A percentile compares a stretch with the other conserved stretches of the same genome.
phyloP scores from a whole-genome alignment of 2,888 invertebrate species.

The Drosophila maculinotata region DNA sequence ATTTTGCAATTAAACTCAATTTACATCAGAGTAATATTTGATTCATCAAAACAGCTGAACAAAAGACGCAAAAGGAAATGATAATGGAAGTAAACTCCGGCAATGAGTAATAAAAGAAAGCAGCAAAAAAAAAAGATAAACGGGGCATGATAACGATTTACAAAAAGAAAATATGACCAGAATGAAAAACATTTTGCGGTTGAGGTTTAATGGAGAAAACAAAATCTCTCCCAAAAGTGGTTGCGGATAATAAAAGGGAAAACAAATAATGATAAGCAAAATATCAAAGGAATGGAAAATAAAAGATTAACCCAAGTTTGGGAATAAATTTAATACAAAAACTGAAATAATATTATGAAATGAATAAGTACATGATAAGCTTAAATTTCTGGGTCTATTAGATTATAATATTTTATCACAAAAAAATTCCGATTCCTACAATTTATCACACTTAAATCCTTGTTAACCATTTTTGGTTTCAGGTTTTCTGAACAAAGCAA shows the following conservation, averaged over 20 bases:
- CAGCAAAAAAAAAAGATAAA: not conserved
- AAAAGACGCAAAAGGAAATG: not conserved
- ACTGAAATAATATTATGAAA: no score
- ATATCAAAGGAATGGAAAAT: not conserved
- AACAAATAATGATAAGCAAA: not conserved
- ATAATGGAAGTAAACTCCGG: no score
- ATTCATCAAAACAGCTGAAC: not conserved
- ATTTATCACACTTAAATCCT: not conserved
- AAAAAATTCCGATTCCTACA: no score
- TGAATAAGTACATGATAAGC: not conserved
- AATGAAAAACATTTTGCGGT: not conserved
- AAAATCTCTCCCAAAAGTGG: slow-evolving; percentile 1
- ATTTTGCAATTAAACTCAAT: not conserved
- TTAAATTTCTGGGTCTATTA: no score
- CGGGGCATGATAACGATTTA: not conserved
- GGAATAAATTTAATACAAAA: no score
- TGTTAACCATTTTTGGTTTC: not conserved
- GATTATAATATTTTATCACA: no score
- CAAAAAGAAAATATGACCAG: not conserved
- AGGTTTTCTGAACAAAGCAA: not conserved
- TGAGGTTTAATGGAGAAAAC: not conserved
- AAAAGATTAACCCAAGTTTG: no score
- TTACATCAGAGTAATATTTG: not conserved
- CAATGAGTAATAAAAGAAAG: no score
- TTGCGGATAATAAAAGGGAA: not conserved